Base-by-base conservation (phyloP, 2,113 vertebrate species). In the Stigmatopora nigra region DNA sequence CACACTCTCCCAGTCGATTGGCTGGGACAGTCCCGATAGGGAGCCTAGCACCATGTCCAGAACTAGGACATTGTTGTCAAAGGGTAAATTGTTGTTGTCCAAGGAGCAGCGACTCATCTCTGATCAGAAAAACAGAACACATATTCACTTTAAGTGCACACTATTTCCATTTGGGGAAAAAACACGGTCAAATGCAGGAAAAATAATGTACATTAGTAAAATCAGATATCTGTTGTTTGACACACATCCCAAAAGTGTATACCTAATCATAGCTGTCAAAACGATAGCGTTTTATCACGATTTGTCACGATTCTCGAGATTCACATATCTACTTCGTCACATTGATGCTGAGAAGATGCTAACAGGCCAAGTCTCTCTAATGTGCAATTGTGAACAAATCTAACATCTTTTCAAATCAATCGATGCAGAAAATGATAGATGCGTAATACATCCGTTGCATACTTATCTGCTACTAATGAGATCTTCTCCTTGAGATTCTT, bases 41-140 rank as follows among this genome's bases (percentile, higher is more conserved):
- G 96, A 97, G 63, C 93, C 93, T 78, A 99, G 88, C 64, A 99
- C 94, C 94, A 98, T 94, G 84, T 99, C 97, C 89, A 99, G 73
- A 52, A 96, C 95, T 88, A 97, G 91, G 66, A 94, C 88, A 52
- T 94, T 96, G 87, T 97, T 99, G 87, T 97, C 95, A 31, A 92
- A 94, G 0, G 93, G 91, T 36, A 96, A 94, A 83, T 97, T 98
- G 89, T 95, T 97, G 90, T 97, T 98, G 88, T 97, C 92, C 36
- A 92, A 93, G 86, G 91, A 91, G 75, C 92, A 92, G 68, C 89
- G 92, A 88, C 93, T 99, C 96, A 99, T 99, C 41, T 88, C 89
- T 90, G 64, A 19, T 63, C 49, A 56, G 46, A 71, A 61, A 7
- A 55, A 6, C 41, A 60, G 51, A 16, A 20, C 51, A 53, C 38